phyloP scores from a whole-genome alignment of 1,140 invertebrate species.

The Lethrus apterus region DNA sequence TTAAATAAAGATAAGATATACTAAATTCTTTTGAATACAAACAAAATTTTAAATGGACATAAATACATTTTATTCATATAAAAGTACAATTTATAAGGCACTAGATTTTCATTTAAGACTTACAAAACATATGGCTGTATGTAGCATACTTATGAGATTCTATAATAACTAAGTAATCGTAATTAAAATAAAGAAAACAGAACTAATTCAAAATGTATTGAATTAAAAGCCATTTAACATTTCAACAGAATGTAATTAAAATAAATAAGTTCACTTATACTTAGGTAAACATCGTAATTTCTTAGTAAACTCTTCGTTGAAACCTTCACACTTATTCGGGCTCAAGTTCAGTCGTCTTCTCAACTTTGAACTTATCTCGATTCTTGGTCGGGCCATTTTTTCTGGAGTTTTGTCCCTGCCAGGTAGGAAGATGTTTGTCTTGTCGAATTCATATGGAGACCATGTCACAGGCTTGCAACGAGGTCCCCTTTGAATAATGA shows the following conservation, averaged over 20 bases:
- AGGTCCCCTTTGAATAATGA: conserved; percentile 36
- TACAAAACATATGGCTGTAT: conserved; percentile 1
- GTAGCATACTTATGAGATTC: too few species aligned
- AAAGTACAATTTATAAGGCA: background rate
- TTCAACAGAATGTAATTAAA: too few species aligned
- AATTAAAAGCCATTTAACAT: too few species aligned
- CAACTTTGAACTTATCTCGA: conserved; percentile 22
- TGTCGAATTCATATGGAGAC: conserved; percentile 36
- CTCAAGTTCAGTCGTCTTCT: conserved; percentile 25
- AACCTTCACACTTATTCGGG: conserved; percentile 12
- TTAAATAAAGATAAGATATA: conserved; percentile 14
- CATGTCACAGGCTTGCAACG: conserved; percentile 34
- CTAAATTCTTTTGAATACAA: conserved; percentile 2
- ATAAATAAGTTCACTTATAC: background rate
- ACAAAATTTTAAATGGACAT: conserved; percentile 7
- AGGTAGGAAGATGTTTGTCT: conserved; percentile 4
- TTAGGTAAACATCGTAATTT: background rate
- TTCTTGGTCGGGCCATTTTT: conserved; percentile 11
- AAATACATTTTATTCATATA: background rate
- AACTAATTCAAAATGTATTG: too few species aligned
- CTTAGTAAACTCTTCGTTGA: conserved; percentile 1
- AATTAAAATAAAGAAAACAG: too few species aligned
- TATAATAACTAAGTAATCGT: too few species aligned
- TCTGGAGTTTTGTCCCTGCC: conserved; percentile 21
- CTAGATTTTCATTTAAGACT: background rate